phyloP scores from a whole-genome alignment of 1,140 invertebrate genomes.

The Bombus sylvicola region DNA sequence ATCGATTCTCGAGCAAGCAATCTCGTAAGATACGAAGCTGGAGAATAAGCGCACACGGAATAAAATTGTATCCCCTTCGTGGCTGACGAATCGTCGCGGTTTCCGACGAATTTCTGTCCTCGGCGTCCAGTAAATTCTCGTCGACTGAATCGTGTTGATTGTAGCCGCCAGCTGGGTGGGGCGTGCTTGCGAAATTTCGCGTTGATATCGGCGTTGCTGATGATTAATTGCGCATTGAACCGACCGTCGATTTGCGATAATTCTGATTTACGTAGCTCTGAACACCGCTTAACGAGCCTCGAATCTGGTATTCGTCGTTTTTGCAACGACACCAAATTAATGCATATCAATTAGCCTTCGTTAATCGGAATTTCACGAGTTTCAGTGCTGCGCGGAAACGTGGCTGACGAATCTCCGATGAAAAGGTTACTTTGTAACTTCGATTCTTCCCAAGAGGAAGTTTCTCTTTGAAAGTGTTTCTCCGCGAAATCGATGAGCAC shows the following conservation, averaged over 20 bases:
- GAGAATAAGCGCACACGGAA: neutral
- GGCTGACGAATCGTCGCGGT: neutral
- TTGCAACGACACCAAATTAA: neutral
- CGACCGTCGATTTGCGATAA: conserved; percentile 6
- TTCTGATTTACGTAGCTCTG: neutral
- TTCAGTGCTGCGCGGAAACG: neutral
- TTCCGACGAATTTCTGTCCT: neutral
- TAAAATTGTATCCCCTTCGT: neutral
- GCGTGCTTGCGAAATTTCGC: neutral
- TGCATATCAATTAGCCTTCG: neutral
- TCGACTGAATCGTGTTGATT: conserved; percentile 27
- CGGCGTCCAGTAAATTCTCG: conserved; percentile 15
- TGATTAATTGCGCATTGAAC: conserved; percentile 34
- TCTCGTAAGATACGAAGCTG: neutral
- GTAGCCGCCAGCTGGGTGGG: neutral
- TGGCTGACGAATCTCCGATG: neutral
- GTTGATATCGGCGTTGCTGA: conserved; percentile 10
- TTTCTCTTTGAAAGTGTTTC: neutral
- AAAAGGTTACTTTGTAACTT: neutral
- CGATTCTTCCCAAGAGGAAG: neutral
- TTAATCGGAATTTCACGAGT: neutral
- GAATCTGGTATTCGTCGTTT: neutral
- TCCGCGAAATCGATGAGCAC: conserved; percentile 30
- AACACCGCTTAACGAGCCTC: neutral
- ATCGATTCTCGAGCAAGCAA: neutral